A percentile compares a stretch with the other conserved stretches of the same genome.
Conservation (phyloP, 2,797 vertebrate species). For the Apodemus agrarius region DNA sequence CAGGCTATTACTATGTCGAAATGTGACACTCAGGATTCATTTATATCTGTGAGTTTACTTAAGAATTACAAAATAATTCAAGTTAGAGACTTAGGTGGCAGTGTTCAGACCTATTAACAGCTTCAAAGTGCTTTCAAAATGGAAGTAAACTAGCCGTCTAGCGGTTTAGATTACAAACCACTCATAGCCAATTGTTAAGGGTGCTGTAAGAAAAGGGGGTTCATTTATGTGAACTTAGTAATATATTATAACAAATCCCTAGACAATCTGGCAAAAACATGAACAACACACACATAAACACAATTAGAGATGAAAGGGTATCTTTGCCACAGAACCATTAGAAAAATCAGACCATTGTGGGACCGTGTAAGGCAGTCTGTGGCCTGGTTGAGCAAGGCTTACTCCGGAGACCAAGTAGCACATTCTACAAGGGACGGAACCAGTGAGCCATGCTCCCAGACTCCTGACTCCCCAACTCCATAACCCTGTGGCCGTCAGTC, state of each 20-base stretch:
- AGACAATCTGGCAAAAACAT: not conserved
- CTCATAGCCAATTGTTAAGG: constrained; percentile 5
- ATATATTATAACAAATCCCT: not conserved
- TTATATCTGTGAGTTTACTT: not conserved
- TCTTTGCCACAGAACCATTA: not conserved
- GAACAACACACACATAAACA: not conserved
- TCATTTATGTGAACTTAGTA: not conserved
- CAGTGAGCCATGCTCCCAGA: too few relatives aligned
- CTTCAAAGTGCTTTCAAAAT: constrained; percentile 36
- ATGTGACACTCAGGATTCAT: not conserved
- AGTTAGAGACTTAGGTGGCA: not conserved
- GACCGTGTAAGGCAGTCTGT: too few relatives aligned
- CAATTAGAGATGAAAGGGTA: not conserved
- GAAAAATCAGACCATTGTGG: not conserved
- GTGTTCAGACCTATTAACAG: not conserved
- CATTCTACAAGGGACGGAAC: too few relatives aligned
- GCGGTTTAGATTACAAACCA: constrained; percentile 17
- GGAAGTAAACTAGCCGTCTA: not conserved
- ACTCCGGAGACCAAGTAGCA: too few relatives aligned
- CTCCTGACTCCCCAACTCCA: too few relatives aligned
- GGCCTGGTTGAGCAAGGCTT: too few relatives aligned
- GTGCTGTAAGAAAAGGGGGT: not conserved
- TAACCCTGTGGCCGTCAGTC: too few relatives aligned
- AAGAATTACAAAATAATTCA: not conserved
- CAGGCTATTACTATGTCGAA: not conserved